Evolutionary conservation across 2,113 vertebrate genomes (phyloP), one percentile per base, ranked within the genome.

Genomic region (Thamnophis sirtalis): DNA sequence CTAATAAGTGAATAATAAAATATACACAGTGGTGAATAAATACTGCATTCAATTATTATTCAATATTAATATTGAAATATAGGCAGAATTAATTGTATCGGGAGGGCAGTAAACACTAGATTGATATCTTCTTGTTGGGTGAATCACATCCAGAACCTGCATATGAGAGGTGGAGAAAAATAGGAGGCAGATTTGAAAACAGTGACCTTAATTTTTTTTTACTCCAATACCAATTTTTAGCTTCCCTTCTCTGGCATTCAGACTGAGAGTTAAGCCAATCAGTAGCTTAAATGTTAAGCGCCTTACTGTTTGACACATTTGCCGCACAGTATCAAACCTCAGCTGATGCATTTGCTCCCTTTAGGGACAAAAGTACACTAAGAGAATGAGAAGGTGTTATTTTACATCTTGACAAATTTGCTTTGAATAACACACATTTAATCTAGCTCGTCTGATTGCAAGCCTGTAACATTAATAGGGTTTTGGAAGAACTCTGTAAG

Each of bases 311-410:
- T 91, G 68, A 2, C 54, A 89, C 2, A 3, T 84, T 92, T 0
- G 22, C 22, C 24, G 5, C 11, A 4, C 43, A 19, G 84, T 5
- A 0, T 3, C 90, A 3, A n/a, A 8, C 0, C 38, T 56, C 84
- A 86, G 87, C 7, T 0, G 2, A 43, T n/a, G n/a, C 8, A 5
- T 53, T 91, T 84, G 0, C 85, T 13, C 21, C 1, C 49, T 84
- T 38, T 10, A 28, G 2, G 86, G 68, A 87, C 89, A 53, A 60
- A 93, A 0, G 54, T 53, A 58, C 21, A 86, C 49, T 73, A 9
- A 8, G 5, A 4, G 43, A 38, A 55, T 0, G 56, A n/a, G 80
- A 1, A 85, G 92, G 9, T 86, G 28, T 33, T 89, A 1, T 3
- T 85, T 73, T 49, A 13, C 43, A 33, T 50, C 60, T 91, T 94